Base-by-base conservation (phyloP, 2,888 invertebrate genomes). In the Leucophenga maculata region DNA sequence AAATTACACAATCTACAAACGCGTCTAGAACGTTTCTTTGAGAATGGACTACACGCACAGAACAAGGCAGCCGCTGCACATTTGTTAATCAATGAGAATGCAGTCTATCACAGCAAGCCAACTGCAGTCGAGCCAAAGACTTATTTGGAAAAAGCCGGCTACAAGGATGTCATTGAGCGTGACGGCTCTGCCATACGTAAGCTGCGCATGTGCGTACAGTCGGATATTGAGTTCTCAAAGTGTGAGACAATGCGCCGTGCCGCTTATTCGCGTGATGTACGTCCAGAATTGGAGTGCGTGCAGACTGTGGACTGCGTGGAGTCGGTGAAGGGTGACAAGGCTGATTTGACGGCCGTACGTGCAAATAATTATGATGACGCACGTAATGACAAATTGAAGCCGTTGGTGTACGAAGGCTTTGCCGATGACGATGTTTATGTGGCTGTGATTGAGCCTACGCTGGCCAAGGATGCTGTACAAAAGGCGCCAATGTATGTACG, bases 271-370 rank as follows among this genome's bases (percentile, higher is more conserved):
- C 90, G 95, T 69, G 93, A 95, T 81, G 92, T 95, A 54, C 90
- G 95, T 6, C 97, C 97, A 0, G 92, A 92, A 75, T 90, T 97
- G 62, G 93, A 94, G 82, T 97, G 97, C 84, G 92, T 93, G 55
- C 89, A 91, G 50, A 90, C 90, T 31, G 90, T 92, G 60, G 91
- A 92, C 57, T 89, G 89, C 52, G 72, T 86, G 31, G 75, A 82
- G 66, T 80, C 85, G 6, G 77, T 89, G 18, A 73, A 79, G 50
- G 78, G 77, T 26, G 70, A 67, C 48, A 80, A 86, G 68, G 86
- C 87, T 4, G 88, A 89, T 75, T 76, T 85, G 71, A 74, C 77
- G 1, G 77, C 85, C 0, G 74, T 85, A 0, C 74, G 74, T 0
- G 85, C 80, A 0, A 67, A 75, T 3, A 75, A 75, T 4, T 85